A percentile compares a stretch with the other conserved stretches of the same genome.
Evolutionary conservation across 2,888 invertebrate genomes (phyloP).

Genomic region (Drosophila phalerata): DNA sequence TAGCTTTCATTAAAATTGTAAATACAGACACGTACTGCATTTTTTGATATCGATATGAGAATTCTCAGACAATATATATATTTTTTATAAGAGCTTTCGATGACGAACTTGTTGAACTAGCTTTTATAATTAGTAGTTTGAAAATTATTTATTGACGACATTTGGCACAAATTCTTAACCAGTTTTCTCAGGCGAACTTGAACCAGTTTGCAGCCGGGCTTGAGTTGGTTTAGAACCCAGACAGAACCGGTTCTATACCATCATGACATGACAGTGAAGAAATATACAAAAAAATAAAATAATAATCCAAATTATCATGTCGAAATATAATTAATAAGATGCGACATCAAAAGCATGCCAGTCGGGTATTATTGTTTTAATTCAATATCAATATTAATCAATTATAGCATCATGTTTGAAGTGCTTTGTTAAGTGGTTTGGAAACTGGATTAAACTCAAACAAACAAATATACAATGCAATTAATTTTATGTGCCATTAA

Average conservation of each 20-base stretch:
- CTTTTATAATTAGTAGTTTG: conserved; percentile 34
- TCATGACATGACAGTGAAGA: not conserved
- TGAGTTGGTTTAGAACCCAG: conserved; percentile 15
- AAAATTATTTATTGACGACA: conserved; percentile 28
- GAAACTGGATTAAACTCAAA: not conserved
- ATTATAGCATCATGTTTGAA: not conserved
- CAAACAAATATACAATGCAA: not conserved
- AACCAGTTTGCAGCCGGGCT: conserved; percentile 43
- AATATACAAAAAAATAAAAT: not conserved
- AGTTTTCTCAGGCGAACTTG: conserved; percentile 27
- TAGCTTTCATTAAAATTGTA: not conserved
- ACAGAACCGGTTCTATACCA: conserved; percentile 25
- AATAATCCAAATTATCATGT: conserved; percentile 1
- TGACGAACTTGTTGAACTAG: conserved; percentile 17
- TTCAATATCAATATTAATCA: conserved; percentile 8
- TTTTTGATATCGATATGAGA: not conserved
- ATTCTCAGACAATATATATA: not conserved
- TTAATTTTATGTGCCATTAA: not conserved
- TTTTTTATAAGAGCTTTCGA: not conserved
- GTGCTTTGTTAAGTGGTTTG: not conserved
- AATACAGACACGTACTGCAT: conserved; percentile 11
- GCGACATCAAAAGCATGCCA: conserved; percentile 3
- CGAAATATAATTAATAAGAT: conserved; percentile 15
- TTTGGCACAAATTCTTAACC: conserved; percentile 40
- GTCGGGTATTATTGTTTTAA: not conserved